phyloP scores from a whole-genome alignment of 2,113 vertebrate species.

The Ptyas mucosa region DNA sequence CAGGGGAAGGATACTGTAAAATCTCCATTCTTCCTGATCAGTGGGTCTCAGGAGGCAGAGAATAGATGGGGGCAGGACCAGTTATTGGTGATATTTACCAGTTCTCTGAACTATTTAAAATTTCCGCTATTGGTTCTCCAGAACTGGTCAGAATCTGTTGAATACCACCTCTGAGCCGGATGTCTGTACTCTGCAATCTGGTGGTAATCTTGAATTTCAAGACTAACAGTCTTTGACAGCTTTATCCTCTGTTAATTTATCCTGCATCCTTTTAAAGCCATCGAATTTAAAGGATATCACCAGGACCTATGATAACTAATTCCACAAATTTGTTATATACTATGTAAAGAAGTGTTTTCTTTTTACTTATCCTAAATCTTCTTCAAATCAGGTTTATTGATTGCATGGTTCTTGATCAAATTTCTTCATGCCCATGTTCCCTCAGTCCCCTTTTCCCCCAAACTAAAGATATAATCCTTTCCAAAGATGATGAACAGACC shows the following conservation, averaged over 20 bases:
- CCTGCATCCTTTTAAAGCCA: not conserved
- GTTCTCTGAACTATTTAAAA: too few species aligned
- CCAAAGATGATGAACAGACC: not conserved
- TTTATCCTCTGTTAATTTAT: not conserved
- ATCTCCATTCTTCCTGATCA: too few species aligned
- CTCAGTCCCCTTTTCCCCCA: not conserved
- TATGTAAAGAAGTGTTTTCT: not conserved
- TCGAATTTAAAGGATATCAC: not conserved
- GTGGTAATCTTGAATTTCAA: not conserved
- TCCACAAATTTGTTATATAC: not conserved
- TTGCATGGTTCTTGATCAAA: not conserved
- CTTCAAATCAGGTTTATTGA: not conserved
- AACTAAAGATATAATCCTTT: not conserved
- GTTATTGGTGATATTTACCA: too few species aligned
- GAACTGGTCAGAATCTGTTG: too few species aligned
- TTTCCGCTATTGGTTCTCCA: too few species aligned
- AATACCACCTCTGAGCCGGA: too few species aligned
- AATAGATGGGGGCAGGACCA: too few species aligned
- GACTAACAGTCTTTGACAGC: not conserved
- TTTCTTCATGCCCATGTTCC: not conserved
- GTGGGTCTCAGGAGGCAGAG: too few species aligned
- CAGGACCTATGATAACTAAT: not conserved
- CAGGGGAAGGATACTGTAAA: too few species aligned
- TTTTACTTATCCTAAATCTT: not conserved
- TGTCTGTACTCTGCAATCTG: not conserved